Base-by-base conservation (phyloP, 2,888 invertebrate species). In the Chalcosyrphus nemorum region DNA sequence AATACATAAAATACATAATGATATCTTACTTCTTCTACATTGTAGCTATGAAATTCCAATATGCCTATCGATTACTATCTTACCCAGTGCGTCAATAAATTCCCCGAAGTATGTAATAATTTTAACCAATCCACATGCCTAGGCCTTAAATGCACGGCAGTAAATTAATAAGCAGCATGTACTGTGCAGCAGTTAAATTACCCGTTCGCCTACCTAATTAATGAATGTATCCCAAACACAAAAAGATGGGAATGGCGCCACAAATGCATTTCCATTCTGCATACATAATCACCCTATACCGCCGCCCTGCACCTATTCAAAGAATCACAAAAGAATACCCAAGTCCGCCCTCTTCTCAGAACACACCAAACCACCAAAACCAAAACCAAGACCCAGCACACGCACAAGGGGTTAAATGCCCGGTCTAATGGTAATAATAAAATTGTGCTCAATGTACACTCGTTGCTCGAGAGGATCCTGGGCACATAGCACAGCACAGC, bases 401-500 rank as follows among this genome's bases (percentile, higher is more conserved):
- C 77, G 72, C 82, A 72, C 68, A 50, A 68, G 82, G n/a, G 78
- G 66, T 70, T 84, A 70, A 74, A 61, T 63, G 57, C 72, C 78
- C 38, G 29, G 52, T 43, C 78, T 84, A 84, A 84, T 84, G 50
- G 57, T 52, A 74, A 63, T 70, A 63, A 70, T 72, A 57, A 84
- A 84, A 78, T 74, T 74, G n/a, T n/a, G 43, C 56, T 66, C 80
- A 74, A 74, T 68, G 78, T 27, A 77, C 24, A 52, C 29, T 45
- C 21, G 32, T 24, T 75, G 45, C 47, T 63, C 50, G 41, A 59
- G 66, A 75, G 65, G 66, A 75, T 81, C 70, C 71, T 61, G 41
- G 50, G n/a, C n/a, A n/a, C n/a, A n/a, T n/a, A n/a, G n/a, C n/a
- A n/a, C n/a, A n/a, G n/a, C n/a, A n/a, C n/a, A n/a, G n/a, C n/a